Evolutionary conservation across 2,888 invertebrate genomes (phyloP).

Genomic region (Leucoma salicis): DNA sequence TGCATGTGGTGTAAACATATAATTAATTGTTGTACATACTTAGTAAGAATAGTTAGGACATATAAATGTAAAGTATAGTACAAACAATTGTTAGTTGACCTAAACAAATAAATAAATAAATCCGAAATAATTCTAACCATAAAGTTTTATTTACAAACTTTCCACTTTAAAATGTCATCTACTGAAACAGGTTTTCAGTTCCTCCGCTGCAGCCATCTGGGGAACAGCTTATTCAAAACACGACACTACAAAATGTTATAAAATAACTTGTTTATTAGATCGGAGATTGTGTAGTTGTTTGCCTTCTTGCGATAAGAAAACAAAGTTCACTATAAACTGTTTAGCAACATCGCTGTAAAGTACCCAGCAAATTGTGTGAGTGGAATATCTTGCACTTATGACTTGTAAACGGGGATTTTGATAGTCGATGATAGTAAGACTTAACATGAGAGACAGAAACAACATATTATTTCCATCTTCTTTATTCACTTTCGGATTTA

Average conservation of each 20-base stretch:
- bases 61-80: too few relatives aligned
- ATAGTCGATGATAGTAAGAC: too few relatives aligned
- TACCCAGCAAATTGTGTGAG: constrained; percentile 53
- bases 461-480: too few relatives aligned
- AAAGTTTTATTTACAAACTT: too few relatives aligned
- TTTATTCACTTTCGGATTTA: too few relatives aligned
- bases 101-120: too few relatives aligned
- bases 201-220: constrained; percentile 10
- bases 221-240: constrained; percentile 25
- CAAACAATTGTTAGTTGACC: too few relatives aligned
- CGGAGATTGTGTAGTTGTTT: constrained; percentile 25
- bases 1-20: too few relatives aligned
- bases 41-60: too few relatives aligned
- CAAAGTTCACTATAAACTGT: constrained; percentile 50
- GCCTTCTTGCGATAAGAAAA: constrained; percentile 30
- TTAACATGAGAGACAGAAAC: too few relatives aligned
- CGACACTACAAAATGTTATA: constrained; percentile 19
- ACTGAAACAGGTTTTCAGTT: constrained; percentile 22
- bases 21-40: too few relatives aligned
- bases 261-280: constrained; percentile 23
- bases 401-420: constrained; percentile 48
- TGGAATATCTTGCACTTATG: constrained; percentile 36
- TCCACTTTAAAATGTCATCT: constrained; percentile 21
- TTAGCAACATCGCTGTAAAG: constrained; percentile 47
- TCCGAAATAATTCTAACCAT: too few relatives aligned